Conservation (phyloP, 2,797 vertebrate genomes). For the Clarias pachynema region DNA sequence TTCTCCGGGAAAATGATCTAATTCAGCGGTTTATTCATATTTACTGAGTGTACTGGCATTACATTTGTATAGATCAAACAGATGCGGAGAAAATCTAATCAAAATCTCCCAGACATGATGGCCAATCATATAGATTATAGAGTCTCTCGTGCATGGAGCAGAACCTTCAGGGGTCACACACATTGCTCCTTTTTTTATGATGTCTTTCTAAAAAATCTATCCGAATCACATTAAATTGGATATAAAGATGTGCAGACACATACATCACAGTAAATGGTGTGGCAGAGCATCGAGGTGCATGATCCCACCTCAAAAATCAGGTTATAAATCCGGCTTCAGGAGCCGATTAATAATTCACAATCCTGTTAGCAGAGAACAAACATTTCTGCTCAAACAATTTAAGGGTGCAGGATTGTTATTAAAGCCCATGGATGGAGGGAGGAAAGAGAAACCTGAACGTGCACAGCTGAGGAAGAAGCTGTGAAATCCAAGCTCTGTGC, state of each 20-base stretch:
- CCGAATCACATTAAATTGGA: conserved; percentile 75
- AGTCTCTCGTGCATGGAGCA: conserved; percentile 68
- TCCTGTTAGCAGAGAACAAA: conserved; percentile 75
- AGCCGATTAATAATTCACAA: conserved; percentile 78
- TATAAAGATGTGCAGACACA: conserved; percentile 75
- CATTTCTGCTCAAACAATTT: conserved; percentile 73
- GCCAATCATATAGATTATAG: conserved; percentile 64
- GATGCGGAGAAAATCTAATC: conserved; percentile 80
- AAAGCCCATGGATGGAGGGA: conserved; percentile 58
- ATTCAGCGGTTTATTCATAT: conserved; percentile 94
- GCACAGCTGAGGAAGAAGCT: conserved; percentile 33
- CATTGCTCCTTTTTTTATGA: conserved; percentile 77
- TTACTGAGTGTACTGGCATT: conserved; percentile 88
- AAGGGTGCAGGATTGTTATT: conserved; percentile 67
- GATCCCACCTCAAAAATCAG: conserved; percentile 71
- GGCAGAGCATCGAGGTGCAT: conserved; percentile 66
- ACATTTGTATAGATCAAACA: conserved; percentile 90
- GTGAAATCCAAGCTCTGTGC: conserved; percentile 68
- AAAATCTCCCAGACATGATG: conserved; percentile 74
- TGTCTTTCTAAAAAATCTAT: conserved; percentile 82
- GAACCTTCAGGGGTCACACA: conserved; percentile 74
- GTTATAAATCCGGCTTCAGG: conserved; percentile 70
- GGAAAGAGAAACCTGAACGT: conserved; percentile 42
- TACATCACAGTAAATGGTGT: conserved; percentile 76
- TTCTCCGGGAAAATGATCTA: conserved; percentile 79